Evolutionary conservation across 2,113 vertebrate genomes (phyloP).

Genomic region (Etheostoma spectabile): DNA sequence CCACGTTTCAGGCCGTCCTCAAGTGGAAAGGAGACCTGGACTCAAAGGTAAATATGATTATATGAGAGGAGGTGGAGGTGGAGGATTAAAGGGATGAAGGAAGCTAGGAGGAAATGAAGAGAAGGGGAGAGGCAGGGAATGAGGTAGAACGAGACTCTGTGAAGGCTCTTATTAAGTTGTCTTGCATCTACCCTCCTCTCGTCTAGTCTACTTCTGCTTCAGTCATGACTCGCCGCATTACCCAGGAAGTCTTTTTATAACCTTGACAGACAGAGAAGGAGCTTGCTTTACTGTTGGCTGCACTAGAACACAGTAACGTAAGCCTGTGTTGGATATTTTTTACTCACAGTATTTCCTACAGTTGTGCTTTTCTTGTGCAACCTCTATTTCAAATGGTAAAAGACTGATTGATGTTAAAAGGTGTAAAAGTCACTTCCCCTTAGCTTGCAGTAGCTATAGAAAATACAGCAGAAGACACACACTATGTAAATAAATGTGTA

Average conservation of each 20-base stretch:
- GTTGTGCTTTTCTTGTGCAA: background rate
- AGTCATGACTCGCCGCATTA: background rate
- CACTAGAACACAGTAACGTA: background rate
- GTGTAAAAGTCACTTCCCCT: no score
- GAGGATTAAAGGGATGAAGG: background rate
- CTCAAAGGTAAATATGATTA: constrained; percentile 75
- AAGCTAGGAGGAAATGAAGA: background rate
- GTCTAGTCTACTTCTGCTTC: background rate
- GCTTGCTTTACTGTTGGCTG: background rate
- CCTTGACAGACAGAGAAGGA: background rate
- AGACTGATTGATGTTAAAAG: background rate
- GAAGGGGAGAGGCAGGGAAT: background rate
- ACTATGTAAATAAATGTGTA: no score
- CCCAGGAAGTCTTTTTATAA: background rate
- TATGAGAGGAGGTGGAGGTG: background rate
- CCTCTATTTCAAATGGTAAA: background rate
- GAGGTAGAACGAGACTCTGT: background rate
- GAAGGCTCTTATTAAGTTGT: no score
- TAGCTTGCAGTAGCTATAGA: background rate
- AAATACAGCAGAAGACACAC: background rate
- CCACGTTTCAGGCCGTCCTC: constrained; percentile 86
- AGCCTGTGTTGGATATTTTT: background rate
- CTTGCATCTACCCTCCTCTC: background rate
- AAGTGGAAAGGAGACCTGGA: constrained; percentile 90
- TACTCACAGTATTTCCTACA: background rate